phyloP scores from a whole-genome alignment of 64 coral and sea anemone genomes.

The Actinia equina region DNA sequence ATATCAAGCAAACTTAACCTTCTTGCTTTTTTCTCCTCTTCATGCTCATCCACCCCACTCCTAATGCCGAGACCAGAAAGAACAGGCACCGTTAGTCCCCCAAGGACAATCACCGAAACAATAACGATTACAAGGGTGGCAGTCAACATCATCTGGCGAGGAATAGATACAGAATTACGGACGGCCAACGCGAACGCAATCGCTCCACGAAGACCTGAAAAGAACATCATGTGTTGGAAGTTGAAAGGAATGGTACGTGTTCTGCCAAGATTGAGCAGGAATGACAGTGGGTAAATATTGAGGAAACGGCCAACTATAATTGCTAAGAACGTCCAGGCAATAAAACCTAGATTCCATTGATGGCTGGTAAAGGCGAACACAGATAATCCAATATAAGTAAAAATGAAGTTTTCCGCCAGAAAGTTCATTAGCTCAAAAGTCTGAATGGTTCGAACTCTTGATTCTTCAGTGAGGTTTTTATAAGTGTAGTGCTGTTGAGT shows the following conservation, averaged over 20 bases:
- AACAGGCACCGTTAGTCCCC: constrained; percentile 73
- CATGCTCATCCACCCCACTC: constrained; percentile 78
- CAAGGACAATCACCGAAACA: constrained; percentile 91
- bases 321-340: constrained; percentile 85
- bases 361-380: constrained; percentile 91
- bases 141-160: constrained; percentile 98
- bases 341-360: constrained; percentile 90
- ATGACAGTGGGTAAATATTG: constrained; percentile 83
- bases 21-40: constrained; percentile 85
- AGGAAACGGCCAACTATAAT: constrained; percentile 72
- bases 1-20: constrained; percentile 92
- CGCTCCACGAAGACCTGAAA: constrained; percentile 89
- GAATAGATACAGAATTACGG: constrained; percentile 93
- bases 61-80: constrained; percentile 76
- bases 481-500: constrained; percentile 98
- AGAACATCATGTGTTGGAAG: constrained; percentile 96
- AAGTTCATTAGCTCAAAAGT: constrained; percentile 96
- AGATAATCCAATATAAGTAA: constrained; percentile 92
- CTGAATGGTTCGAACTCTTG: constrained; percentile 79
- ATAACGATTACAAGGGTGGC: constrained; percentile 89
- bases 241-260: constrained; percentile 84
- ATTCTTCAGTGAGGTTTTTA: constrained; percentile 90
- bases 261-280: constrained; percentile 79
- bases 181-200: constrained; percentile 97
- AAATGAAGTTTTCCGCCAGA: constrained; percentile 92